Percentiles rank a stretch among this genome's conserved stretches.
Evolutionary conservation across 1,140 invertebrate species (phyloP).

Genomic region (Drosophila repleta): DNA sequence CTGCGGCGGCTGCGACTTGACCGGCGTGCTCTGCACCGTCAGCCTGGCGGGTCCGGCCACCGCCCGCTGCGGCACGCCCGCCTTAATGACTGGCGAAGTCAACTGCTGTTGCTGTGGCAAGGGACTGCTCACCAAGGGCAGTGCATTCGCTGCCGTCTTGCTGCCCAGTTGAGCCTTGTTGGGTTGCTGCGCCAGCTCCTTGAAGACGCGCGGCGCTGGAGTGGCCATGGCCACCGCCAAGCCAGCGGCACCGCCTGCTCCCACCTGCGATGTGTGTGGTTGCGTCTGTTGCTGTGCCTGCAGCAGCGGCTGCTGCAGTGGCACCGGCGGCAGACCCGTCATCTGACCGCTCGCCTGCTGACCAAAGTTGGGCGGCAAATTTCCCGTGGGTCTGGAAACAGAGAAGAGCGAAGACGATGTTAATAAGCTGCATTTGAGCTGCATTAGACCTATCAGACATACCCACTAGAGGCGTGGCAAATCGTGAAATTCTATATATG

Average conservation of each 20-base stretch:
- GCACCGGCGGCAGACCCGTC: slow-evolving; percentile 55
- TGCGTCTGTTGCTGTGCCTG: slow-evolving; percentile 28
- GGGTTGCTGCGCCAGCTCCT: slow-evolving; percentile 77
- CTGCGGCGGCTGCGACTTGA: slow-evolving; percentile 87
- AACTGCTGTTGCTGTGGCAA: slow-evolving; percentile 32
- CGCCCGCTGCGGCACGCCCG: slow-evolving; percentile 68
- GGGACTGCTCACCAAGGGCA: slow-evolving; percentile 34
- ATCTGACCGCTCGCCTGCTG: slow-evolving; percentile 60
- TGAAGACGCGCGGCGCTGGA: slow-evolving; percentile 75
- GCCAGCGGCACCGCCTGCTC: slow-evolving; percentile 26
- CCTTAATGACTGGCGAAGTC: slow-evolving; percentile 37
- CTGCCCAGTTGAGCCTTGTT: slow-evolving; percentile 42
- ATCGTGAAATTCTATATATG: no score
- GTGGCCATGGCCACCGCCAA: slow-evolving; percentile 77
- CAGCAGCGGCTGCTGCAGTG: slow-evolving; percentile 35
- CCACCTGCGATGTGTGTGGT: slow-evolving; percentile 35
- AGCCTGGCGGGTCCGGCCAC: slow-evolving; percentile 77
- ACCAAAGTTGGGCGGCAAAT: slow-evolving; percentile 60
- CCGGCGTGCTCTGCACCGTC: slow-evolving; percentile 85
- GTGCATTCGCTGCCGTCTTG: slow-evolving; percentile 2
- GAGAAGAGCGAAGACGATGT: no score
- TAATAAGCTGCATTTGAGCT: no score
- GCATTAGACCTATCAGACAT: no score
- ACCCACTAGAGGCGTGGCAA: no score
- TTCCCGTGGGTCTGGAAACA: slow-evolving; percentile 56